Evolutionary conservation across 2,888 invertebrate species (phyloP).

Genomic region (Keiferia lycopersicella): DNA sequence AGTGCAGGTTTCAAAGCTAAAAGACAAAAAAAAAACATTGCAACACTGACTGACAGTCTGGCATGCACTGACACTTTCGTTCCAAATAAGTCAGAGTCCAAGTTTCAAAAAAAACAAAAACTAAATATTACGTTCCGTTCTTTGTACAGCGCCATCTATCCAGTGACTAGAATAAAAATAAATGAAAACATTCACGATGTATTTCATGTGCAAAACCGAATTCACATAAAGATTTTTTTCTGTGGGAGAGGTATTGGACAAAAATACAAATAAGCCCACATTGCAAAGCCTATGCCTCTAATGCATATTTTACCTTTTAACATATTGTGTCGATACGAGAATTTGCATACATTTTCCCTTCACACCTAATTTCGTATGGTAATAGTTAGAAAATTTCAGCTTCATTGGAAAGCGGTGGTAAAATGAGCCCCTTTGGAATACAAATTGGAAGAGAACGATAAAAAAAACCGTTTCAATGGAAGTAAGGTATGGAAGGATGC

Average conservation of each 20-base stretch:
- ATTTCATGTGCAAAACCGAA: no score
- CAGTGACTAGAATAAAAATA: no score
- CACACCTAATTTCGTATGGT: slow-evolving; percentile 8
- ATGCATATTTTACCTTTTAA: slow-evolving; percentile 24
- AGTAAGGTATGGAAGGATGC: background rate
- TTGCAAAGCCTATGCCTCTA: slow-evolving; percentile 17
- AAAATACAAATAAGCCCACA: slow-evolving; percentile 24
- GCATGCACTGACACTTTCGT: no score
- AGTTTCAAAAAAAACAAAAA: no score
- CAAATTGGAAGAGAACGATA: background rate
- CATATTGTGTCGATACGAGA: slow-evolving; percentile 20
- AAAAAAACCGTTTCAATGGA: background rate
- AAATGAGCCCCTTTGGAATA: slow-evolving; percentile 12
- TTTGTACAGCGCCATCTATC: no score
- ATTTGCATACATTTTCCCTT: slow-evolving; percentile 21
- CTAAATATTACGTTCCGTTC: no score
- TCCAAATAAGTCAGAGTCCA: no score
- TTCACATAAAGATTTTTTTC: background rate
- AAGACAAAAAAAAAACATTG: no score
- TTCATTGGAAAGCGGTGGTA: slow-evolving; percentile 8
- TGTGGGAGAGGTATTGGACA: background rate
- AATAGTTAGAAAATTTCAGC: slow-evolving; percentile 11
- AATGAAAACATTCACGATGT: no score
- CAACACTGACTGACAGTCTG: no score
- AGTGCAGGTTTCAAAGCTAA: no score